A percentile compares a stretch with the other conserved stretches of the same genome.
These are phyloP conservation scores for Flexamia atlantica DNA, from an alignment of 2,888 invertebrate species.

Conservation along the genomic window DNA sequence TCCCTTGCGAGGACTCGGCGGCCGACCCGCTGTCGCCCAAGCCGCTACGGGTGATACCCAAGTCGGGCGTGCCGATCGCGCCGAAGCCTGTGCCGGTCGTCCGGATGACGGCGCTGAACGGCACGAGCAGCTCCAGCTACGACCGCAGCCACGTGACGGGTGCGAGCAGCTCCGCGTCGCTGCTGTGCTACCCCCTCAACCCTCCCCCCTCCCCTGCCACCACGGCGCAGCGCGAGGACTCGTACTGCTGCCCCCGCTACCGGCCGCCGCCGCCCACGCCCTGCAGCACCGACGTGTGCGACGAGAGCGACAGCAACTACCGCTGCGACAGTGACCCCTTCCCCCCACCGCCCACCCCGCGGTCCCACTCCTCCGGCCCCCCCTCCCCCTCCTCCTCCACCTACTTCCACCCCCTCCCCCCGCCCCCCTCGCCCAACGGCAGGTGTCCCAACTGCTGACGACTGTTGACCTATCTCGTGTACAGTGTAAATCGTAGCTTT, in stretches of 20 bases:
- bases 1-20: conserved; percentile 77
- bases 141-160: conserved; percentile 85
- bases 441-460: conserved; percentile 62
- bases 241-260: conserved; percentile 74
- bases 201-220: conserved; percentile 96
- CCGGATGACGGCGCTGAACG: conserved; percentile 80
- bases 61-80: conserved; percentile 25
- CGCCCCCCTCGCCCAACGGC: conserved; percentile 88
- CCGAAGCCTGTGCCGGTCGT: conserved; percentile 72
- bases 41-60: conserved; percentile 68
- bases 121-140: conserved; percentile 79
- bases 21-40: conserved; percentile 82
- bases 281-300: conserved; percentile 95
- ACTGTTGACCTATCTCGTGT: conserved; percentile 18
- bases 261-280: conserved; percentile 95
- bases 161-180: conserved; percentile 72
- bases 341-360: conserved; percentile 79
- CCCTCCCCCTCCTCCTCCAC: conserved; percentile 82
- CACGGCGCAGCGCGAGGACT: conserved; percentile 77
- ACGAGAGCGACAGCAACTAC: conserved; percentile 90
- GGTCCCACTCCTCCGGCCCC: conserved; percentile 79
- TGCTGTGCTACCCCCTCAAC: conserved; percentile 88
- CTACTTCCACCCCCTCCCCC: conserved; percentile 89
- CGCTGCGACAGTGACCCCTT: conserved; percentile 82
- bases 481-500: conserved; percentile 42